Evolutionary conservation across 2,888 invertebrate species (phyloP).

Genomic region (Mythimna lalbum): DNA sequence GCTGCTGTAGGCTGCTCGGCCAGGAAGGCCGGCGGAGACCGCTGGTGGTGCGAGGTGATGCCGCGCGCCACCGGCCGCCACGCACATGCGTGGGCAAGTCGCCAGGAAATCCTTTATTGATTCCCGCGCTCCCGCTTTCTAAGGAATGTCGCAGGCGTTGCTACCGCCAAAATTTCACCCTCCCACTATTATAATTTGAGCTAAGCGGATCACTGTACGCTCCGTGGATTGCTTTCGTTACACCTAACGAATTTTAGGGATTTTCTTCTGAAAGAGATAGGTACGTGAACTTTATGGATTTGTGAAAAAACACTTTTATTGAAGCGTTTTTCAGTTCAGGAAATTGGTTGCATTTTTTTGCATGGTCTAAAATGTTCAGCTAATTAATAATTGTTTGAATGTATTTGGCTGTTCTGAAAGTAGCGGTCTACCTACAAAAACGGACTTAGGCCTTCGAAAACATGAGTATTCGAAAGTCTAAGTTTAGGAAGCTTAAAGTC

Average conservation of each 20-base stretch:
- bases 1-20: conserved; percentile 8
- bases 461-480: background rate
- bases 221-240: conserved; percentile 75
- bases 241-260: conserved; percentile 69
- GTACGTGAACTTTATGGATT: conserved; percentile 50
- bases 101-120: conserved; percentile 91
- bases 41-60: conserved; percentile 61
- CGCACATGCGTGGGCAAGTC: conserved; percentile 90
- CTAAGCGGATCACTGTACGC: conserved; percentile 81
- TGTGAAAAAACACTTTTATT: conserved; percentile 28
- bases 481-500: background rate
- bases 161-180: conserved; percentile 84
- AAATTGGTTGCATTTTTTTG: background rate
- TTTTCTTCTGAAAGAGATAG: conserved; percentile 59
- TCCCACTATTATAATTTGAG: conserved; percentile 82
- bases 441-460: no score
- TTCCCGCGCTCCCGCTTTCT: conserved; percentile 89
- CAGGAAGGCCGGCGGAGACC: conserved; percentile 16
- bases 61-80: conserved; percentile 75
- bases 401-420: background rate
- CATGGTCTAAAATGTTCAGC: background rate
- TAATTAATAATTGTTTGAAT: background rate
- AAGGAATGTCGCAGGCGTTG: conserved; percentile 89
- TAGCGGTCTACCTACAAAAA: no score
- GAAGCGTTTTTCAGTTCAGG: background rate